Evolutionary conservation across 2,797 vertebrate genomes (phyloP), one percentile per base, ranked within the genome.

Genomic region (Thaleichthys pacificus): DNA sequence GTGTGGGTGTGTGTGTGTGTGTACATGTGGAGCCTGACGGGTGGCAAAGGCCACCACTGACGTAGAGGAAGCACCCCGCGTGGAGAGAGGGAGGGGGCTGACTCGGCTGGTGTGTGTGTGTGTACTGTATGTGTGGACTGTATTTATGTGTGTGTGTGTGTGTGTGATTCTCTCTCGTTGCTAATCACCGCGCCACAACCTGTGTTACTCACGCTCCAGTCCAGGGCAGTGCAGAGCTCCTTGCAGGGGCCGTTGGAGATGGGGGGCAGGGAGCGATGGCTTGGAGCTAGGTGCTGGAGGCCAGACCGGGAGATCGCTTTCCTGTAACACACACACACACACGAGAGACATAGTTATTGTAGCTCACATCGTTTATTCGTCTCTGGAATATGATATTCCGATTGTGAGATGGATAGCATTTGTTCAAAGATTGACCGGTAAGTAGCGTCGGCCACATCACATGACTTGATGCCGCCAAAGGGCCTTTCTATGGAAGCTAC

Each of bases 241-340:
- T 96, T 98, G 71, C 92, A 93, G 65, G 97, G 97, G 82, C 97
- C 97, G n/a, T 99, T 98, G 87, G 94, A 95, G 42, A 95, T 90
- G 17, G 94, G 87, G 61, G 94, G 91, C 88, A 91, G 93, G 73
- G 94, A 90, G 61, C 89, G 89, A 49, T 96, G 96, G 28, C 93
- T 91, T 0, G 97, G 96, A 35, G 94, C 95, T 86, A 99, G 91
- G 83, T 98, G 97, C 89, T 99, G 97, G 56, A 99, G 95, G 76
- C 97, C 97, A 21, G 97, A 96, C 67, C 97, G 95, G 61, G 96
- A 98, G 89, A 99, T 99, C 17, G 97, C 97, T 89, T 99, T 99
- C 95, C 97, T 99, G n/a, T 15, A 35, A 67, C 30, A 77, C 21
- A 74, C 35, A 73, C 51, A 66, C 63, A 71, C 12, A 17, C 58